These are phyloP conservation scores for Heliothis peltigera DNA, from an alignment of 2,888 invertebrate genomes.

Conservation along the genomic window DNA sequence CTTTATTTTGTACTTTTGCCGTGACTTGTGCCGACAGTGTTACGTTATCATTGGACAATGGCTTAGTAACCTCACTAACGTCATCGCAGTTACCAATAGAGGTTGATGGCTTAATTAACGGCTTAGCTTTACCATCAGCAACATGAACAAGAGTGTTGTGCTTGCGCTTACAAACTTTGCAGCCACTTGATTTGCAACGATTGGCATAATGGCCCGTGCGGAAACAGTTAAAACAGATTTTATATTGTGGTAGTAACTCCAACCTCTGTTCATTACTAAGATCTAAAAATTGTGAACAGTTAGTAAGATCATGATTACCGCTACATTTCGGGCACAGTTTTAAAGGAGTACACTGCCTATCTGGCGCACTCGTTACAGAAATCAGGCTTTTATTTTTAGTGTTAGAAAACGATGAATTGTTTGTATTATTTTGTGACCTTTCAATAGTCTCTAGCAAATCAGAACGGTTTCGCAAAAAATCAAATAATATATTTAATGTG, in stretches of 20 bases:
- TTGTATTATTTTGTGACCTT: neutral
- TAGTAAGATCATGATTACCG: constrained; percentile 11
- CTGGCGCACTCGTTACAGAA: neutral
- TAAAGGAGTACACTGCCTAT: constrained; percentile 16
- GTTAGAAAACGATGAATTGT: neutral
- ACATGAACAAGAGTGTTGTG: constrained; percentile 14
- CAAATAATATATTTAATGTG: neutral
- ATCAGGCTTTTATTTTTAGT: neutral
- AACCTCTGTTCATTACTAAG: constrained; percentile 10
- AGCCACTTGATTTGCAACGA: constrained; percentile 27
- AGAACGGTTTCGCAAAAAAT: constrained; percentile 1
- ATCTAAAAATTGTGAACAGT: constrained; percentile 21
- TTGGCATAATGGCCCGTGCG: constrained; percentile 48
- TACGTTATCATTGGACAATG: neutral
- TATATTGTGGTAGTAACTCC: constrained; percentile 25
- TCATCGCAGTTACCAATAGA: too few relatives aligned
- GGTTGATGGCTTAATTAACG: too few relatives aligned
- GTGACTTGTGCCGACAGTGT: neutral
- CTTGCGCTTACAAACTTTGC: constrained; percentile 31
- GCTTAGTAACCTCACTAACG: neutral
- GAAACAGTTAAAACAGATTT: constrained; percentile 57
- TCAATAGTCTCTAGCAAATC: constrained; percentile 4
- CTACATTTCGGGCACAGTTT: constrained; percentile 17
- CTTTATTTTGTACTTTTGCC: neutral
- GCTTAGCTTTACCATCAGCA: too few relatives aligned